Evolutionary conservation across 2,113 vertebrate genomes (phyloP), one percentile per base, ranked within the genome.

Genomic region (Pomatostomus ruficeps): DNA sequence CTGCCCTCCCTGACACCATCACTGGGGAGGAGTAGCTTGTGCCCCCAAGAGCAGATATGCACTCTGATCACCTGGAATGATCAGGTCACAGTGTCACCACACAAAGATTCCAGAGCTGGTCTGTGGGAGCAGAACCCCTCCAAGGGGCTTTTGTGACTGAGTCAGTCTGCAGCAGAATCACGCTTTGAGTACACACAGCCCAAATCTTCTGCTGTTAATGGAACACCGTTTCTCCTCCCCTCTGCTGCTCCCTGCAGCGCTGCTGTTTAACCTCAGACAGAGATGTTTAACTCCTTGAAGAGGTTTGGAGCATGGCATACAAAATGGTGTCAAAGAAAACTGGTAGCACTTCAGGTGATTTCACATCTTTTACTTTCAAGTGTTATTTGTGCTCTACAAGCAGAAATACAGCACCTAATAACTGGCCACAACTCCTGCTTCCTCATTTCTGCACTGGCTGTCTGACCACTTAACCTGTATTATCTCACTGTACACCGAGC

Each of bases 31-130:
- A 62, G 45, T 0, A 31, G 6, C 12, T 22, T 49, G 17, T n/a
- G 28, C 25, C 17, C 5, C 4, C 24, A 3, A 9, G 42, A 38
- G 23, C 33, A 84, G 45, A 26, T 21, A 9, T 7, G 10, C 22
- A 3, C 18, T n/a, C 36, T 11, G 10, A 65, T 42, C 40, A 15
- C 46, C 31, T 40, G 52, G 38, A 9, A 42, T 0, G 19, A 73
- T 2, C 14, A 33, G 35, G 55, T 35, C 45, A 16, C 10, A 1
- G 6, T 19, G 5, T 8, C 45, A 40, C 4, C 4, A 7, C 3
- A 3, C 42, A 12, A 6, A 31, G 12, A 21, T 11, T 10, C 35
- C 49, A 36, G 54, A 49, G 29, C 0, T 22, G 16, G 4, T 28
- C 29, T n/a, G 33, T 16, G 10, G 14, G 43, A 63, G 31, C 11